Evolutionary conservation across 2,888 invertebrate species (phyloP).

Genomic region (Xiphydria camelus): DNA sequence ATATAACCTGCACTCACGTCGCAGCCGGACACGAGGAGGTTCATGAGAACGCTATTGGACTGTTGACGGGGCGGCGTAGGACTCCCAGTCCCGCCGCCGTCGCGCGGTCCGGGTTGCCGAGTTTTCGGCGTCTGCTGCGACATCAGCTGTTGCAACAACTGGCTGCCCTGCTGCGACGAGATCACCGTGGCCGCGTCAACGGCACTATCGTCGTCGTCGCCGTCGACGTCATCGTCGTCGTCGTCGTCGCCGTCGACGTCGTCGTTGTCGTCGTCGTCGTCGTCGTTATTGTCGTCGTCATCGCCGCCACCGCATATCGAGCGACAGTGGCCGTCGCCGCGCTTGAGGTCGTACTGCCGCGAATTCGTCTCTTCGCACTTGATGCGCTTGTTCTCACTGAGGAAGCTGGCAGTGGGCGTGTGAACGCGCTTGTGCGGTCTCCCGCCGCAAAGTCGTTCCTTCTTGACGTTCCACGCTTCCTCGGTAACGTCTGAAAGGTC

Average conservation of each 20-base stretch:
- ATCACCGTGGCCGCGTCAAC: slow-evolving; percentile 15
- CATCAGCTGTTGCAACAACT: slow-evolving; percentile 66
- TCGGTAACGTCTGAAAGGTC: too few species aligned
- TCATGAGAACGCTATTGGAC: slow-evolving; percentile 86
- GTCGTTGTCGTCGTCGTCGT: slow-evolving; percentile 7
- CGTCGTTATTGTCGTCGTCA: slow-evolving; percentile 8
- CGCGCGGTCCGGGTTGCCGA: not conserved
- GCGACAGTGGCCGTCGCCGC: too few species aligned
- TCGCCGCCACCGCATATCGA: too few species aligned
- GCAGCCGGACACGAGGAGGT: slow-evolving; percentile 92
- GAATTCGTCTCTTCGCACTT: slow-evolving; percentile 33
- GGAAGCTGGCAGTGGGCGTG: slow-evolving; percentile 25
- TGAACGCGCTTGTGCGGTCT: slow-evolving; percentile 45
- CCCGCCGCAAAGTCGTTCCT: slow-evolving; percentile 21
- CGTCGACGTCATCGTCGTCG: slow-evolving; percentile 8
- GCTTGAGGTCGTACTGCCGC: too few species aligned
- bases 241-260: slow-evolving; percentile 6
- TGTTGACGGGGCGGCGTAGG: slow-evolving; percentile 56
- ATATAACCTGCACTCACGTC: slow-evolving; percentile 92
- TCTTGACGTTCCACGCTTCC: not conserved
- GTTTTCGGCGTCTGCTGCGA: slow-evolving; percentile 41
- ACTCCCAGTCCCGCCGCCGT: slow-evolving; percentile 14
- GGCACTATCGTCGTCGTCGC: slow-evolving; percentile 25
- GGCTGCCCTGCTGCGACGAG: slow-evolving; percentile 37
- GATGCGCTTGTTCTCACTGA: slow-evolving; percentile 42